Base-by-base conservation (phyloP, 37 sponge, comb jelly and placozoan species). In the Chondrosia reniformis region DNA sequence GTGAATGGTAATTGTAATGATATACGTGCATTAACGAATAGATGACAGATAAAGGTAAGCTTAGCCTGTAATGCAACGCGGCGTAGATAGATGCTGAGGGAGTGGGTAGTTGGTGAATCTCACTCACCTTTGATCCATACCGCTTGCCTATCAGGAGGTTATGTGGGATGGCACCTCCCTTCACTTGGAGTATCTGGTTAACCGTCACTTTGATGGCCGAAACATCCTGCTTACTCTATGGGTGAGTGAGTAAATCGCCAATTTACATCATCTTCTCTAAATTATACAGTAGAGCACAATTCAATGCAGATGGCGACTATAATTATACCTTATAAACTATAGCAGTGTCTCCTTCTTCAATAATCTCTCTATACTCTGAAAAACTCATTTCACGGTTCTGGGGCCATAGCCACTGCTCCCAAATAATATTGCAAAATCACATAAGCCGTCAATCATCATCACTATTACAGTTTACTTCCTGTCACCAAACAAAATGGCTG, bases 111-210 rank as follows among this genome's bases (percentile, higher is more conserved):
- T 22, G 8, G 25, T 15, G 22, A 57, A 12, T 0, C 38, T 33
- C 27, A 37, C 84, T 67, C 10, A 92, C 84, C 78, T 92, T 92
- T 40, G 81, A 82, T 19, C 97, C 97, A 77, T 89, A 98, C 54
- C 84, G 75, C 55, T 82, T 81, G 24, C 99, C 99, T 9, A 98
- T 76, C 44, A 98, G 83, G 46, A 75, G 58, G 37, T 86, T 80
- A 76, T 93, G 96, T n/a, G 83, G 86, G 15, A 95, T 81, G 8
- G 82, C 81, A 13, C 94, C 95, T 12, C 91, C 87, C 64, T 81
- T 80, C 36, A 87, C 80, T 55, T 95, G 96, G 7, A 83, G 41
- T 69, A 88, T 86, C 25, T 80, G 45, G 4, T 94, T 91, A 25
- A 77, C 57, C 65, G 63, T 38, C 46, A 92, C 86, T 62, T 42